These are phyloP conservation scores for Drosophila ironensis DNA, from an alignment of 1,140 invertebrate species.

Conservation along the genomic window DNA sequence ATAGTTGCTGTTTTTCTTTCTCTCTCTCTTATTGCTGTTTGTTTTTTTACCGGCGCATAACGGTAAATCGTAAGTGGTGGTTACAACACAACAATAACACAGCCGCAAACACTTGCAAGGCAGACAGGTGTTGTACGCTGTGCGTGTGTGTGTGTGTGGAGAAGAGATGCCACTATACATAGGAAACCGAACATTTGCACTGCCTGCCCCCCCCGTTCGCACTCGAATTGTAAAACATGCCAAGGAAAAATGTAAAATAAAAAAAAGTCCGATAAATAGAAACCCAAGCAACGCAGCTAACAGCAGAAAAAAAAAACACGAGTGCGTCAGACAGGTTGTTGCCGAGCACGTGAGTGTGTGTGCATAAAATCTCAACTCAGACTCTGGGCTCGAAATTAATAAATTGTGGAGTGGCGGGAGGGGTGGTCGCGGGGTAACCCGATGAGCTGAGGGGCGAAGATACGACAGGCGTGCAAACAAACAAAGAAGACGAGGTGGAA, in stretches of 20 bases:
- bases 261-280: slow-evolving; percentile 20
- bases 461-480: too few species aligned
- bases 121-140: neutral
- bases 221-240: slow-evolving; percentile 62
- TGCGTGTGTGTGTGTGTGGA: slow-evolving; percentile 14
- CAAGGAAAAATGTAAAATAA: slow-evolving; percentile 20
- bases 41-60: slow-evolving; percentile 57
- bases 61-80: slow-evolving; percentile 61
- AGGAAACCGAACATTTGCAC: slow-evolving; percentile 59
- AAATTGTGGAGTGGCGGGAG: slow-evolving; percentile 38
- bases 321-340: slow-evolving; percentile 45
- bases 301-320: slow-evolving; percentile 29
- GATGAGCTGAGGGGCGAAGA: too few species aligned
- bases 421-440: slow-evolving; percentile 3
- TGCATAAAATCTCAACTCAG: slow-evolving; percentile 23
- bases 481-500: slow-evolving; percentile 23
- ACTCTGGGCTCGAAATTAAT: slow-evolving; percentile 62
- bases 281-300: slow-evolving; percentile 7
- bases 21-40: slow-evolving; percentile 35
- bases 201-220: slow-evolving; percentile 27
- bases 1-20: neutral
- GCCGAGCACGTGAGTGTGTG: slow-evolving; percentile 1
- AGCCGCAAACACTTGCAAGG: neutral
- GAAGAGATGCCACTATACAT: slow-evolving; percentile 30
- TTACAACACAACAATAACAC: slow-evolving; percentile 58